Conservation (phyloP, 2,113 vertebrate species). For the Tursiops truncatus region DNA sequence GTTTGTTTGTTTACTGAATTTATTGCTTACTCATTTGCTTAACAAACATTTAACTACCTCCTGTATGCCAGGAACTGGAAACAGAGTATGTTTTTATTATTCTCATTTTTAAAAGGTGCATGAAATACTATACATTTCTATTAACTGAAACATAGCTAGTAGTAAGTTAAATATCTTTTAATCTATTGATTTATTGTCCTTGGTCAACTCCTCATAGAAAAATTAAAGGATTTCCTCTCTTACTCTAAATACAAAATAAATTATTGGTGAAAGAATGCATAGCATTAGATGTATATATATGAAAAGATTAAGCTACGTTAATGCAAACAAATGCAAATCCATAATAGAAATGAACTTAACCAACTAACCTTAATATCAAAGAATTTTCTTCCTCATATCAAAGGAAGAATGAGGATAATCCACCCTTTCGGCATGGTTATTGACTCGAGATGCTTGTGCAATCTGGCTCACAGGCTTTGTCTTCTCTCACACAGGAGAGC, state of each 20-base stretch:
- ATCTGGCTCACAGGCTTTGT: not conserved
- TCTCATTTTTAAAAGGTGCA: not conserved
- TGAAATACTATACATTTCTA: not conserved
- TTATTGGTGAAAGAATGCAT: not conserved
- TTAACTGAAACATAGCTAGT: not conserved
- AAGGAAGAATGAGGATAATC: not conserved
- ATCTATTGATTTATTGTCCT: not conserved
- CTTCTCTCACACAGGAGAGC: not conserved
- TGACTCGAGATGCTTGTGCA: not conserved
- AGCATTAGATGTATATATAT: not conserved
- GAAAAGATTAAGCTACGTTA: not conserved
- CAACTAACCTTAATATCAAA: not conserved
- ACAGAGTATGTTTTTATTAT: not conserved
- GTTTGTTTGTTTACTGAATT: not conserved
- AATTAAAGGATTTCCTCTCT: not conserved
- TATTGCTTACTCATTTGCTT: not conserved
- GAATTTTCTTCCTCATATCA: not conserved
- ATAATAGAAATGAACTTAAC: not conserved
- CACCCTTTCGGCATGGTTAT: not conserved
- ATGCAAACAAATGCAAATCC: not conserved
- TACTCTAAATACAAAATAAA: constrained; percentile 2
- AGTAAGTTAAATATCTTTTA: not conserved
- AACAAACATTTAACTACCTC: not conserved
- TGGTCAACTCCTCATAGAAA: not conserved
- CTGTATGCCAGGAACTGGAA: not conserved